phyloP scores from a whole-genome alignment of 2,797 vertebrate species.

The Esox masquinongy region DNA sequence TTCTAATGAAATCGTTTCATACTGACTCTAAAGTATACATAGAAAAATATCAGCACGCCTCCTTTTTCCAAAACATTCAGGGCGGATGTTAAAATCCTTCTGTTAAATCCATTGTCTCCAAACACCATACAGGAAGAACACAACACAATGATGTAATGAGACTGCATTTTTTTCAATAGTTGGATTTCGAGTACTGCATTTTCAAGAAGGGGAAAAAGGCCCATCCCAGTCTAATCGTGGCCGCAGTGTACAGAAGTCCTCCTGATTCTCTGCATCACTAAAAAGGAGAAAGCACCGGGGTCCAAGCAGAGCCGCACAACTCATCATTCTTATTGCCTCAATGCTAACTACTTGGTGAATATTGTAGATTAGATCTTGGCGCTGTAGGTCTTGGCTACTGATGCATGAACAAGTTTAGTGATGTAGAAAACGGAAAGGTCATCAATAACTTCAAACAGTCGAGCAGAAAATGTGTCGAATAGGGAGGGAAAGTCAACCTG shows the following conservation, averaged over 20 bases:
- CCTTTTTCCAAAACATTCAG: conserved; percentile 14
- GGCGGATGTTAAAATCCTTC: conserved; percentile 20
- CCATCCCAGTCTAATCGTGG: conserved; percentile 21
- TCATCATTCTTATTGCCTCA: conserved; percentile 58
- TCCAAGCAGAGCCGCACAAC: conserved; percentile 56
- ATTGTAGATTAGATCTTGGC: conserved; percentile 73
- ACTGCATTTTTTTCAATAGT: conserved; percentile 39
- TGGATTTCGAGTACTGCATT: conserved; percentile 42
- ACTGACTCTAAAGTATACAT: conserved; percentile 30
- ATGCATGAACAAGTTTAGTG: conserved; percentile 76
- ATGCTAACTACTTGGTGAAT: conserved; percentile 71
- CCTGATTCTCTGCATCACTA: conserved; percentile 53
- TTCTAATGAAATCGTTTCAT: conserved; percentile 24
- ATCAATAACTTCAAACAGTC: conserved; percentile 84
- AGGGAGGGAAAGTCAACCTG: conserved; percentile 56
- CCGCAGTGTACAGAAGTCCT: conserved; percentile 45
- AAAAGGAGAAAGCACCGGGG: conserved; percentile 48
- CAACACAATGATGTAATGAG: conserved; percentile 16
- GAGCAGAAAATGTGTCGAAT: conserved; percentile 79
- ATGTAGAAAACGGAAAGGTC: conserved; percentile 83
- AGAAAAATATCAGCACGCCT: conserved; percentile 20
- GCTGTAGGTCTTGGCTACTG: conserved; percentile 62
- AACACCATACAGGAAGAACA: not conserved
- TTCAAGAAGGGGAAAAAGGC: conserved; percentile 41
- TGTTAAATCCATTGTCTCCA: conserved; percentile 17